These are phyloP conservation scores for Sipha flava DNA, from an alignment of 1,140 invertebrate species.

Conservation along the genomic window DNA sequence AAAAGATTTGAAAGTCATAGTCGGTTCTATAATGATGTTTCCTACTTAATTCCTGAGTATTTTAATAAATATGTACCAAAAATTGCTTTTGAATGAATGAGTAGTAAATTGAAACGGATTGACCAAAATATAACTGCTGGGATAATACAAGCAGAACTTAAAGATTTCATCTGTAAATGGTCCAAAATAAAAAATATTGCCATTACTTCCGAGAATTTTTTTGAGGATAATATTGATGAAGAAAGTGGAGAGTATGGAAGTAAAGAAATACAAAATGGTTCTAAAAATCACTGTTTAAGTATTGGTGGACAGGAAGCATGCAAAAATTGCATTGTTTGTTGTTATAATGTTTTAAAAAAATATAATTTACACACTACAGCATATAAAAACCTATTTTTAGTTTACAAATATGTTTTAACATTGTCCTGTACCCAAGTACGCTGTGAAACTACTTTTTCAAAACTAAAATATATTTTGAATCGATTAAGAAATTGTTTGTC, in stretches of 20 bases:
- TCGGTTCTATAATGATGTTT: neutral
- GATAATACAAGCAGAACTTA: neutral
- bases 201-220: neutral
- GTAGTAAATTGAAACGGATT: neutral
- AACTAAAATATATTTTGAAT: too few relatives aligned
- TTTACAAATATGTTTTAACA: too few relatives aligned
- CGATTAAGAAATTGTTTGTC: too few relatives aligned
- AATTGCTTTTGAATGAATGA: neutral
- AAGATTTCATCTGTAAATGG: neutral
- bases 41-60: neutral
- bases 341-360: too few relatives aligned
- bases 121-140: neutral
- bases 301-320: too few relatives aligned
- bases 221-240: neutral
- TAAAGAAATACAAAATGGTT: too few relatives aligned
- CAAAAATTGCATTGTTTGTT: too few relatives aligned
- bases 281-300: too few relatives aligned
- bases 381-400: too few relatives aligned
- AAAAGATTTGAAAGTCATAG: neutral
- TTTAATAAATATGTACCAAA: neutral
- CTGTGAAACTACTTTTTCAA: too few relatives aligned
- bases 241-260: neutral
- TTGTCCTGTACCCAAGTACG: too few relatives aligned
- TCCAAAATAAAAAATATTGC: neutral
- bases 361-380: too few relatives aligned